Evolutionary conservation across 2,888 invertebrate species (phyloP).

Genomic region (Zygaena filipendulae): DNA sequence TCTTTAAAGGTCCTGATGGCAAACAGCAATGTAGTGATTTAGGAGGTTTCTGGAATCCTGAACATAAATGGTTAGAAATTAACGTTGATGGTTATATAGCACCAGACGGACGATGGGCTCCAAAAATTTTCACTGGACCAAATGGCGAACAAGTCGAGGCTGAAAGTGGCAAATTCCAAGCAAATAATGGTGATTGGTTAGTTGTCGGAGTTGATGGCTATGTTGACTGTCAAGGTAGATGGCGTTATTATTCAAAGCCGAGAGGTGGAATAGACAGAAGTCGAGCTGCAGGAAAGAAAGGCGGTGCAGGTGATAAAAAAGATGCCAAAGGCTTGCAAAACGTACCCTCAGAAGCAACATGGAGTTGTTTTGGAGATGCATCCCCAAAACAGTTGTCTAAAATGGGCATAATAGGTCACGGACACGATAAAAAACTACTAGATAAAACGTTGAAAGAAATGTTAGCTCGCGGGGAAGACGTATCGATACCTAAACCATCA

Average conservation of each 20-base stretch:
- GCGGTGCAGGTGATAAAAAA: slow-evolving; percentile 21
- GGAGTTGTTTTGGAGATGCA: slow-evolving; percentile 52
- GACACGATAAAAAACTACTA: slow-evolving; percentile 42
- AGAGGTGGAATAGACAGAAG: slow-evolving; percentile 13
- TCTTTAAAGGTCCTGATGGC: slow-evolving; percentile 53
- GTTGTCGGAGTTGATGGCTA: slow-evolving; percentile 51
- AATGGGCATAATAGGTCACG: slow-evolving; percentile 53
- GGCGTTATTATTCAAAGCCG: slow-evolving; percentile 36
- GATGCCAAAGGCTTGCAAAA: slow-evolving; percentile 8
- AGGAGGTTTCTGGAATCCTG: slow-evolving; percentile 52
- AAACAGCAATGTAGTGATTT: slow-evolving; percentile 52
- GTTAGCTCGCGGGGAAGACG: slow-evolving; percentile 34
- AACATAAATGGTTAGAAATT: slow-evolving; percentile 49
- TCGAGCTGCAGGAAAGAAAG: slow-evolving; percentile 17
- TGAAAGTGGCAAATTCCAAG: slow-evolving; percentile 44
- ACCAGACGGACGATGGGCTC: slow-evolving; percentile 51
- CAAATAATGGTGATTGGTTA: slow-evolving; percentile 34
- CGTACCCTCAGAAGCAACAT: slow-evolving; percentile 28
- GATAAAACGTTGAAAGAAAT: slow-evolving; percentile 31
- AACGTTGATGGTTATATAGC: slow-evolving; percentile 48
- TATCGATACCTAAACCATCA: slow-evolving; percentile 32
- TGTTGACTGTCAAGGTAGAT: slow-evolving; percentile 35
- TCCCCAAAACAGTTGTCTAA: slow-evolving; percentile 36
- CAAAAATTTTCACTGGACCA: slow-evolving; percentile 41
- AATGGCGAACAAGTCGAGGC: slow-evolving; percentile 40